A percentile compares a stretch with the other conserved stretches of the same genome.
Evolutionary conservation across 2,888 invertebrate species (phyloP).

Genomic region (Epistrophe grossulariae): DNA sequence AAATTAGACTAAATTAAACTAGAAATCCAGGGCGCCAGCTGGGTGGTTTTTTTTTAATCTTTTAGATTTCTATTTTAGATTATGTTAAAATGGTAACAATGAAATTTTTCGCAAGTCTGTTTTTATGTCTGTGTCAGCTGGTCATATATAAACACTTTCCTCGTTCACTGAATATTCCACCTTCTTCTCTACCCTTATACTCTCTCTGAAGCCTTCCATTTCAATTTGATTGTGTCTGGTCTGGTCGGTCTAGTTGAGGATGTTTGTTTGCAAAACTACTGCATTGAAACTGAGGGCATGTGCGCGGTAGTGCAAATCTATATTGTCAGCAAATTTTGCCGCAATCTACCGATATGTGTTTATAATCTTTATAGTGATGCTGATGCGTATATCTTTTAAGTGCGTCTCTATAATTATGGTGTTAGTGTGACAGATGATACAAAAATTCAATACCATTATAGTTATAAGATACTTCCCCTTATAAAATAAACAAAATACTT

Average conservation of each 20-base stretch:
- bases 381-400: constrained; percentile 41
- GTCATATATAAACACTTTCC: constrained; percentile 27
- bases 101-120: not conserved
- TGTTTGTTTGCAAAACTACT: constrained; percentile 35
- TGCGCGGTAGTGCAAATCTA: constrained; percentile 29
- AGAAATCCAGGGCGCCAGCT: not conserved
- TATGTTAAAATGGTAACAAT: constrained; percentile 36
- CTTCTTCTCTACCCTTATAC: not conserved
- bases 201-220: constrained; percentile 26
- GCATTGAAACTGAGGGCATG: constrained; percentile 51
- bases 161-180: not conserved
- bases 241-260: not conserved
- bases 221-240: constrained; percentile 57
- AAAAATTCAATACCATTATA: not conserved
- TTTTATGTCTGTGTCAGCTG: constrained; percentile 23
- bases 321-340: constrained; percentile 54
- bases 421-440: constrained; percentile 7
- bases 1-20: too few species aligned
- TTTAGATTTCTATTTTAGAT: not conserved
- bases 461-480: not conserved
- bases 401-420: constrained; percentile 9
- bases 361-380: constrained; percentile 24
- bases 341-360: constrained; percentile 22
- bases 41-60: not conserved
- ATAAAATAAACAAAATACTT: not conserved